Evolutionary conservation across 37 sponge, comb jelly and placozoan genomes (phyloP).

Genomic region (Halisarca cf. caerulea): DNA sequence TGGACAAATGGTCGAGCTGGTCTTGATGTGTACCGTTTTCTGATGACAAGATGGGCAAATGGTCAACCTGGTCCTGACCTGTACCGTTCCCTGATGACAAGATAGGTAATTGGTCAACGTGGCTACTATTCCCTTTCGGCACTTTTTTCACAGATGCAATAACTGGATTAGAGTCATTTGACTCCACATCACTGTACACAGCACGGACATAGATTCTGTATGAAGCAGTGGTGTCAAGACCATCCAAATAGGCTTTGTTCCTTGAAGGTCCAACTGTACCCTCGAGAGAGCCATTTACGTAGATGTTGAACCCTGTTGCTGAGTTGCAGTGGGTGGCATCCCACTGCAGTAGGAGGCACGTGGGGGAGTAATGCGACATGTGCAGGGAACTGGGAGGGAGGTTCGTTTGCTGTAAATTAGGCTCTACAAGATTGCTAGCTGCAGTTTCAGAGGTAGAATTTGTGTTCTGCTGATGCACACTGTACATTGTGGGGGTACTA

Average conservation of each 20-base stretch:
- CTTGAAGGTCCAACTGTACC: slow-evolving; percentile 67
- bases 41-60: too few species aligned
- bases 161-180: slow-evolving; percentile 51
- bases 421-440: neutral
- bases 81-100: too few species aligned
- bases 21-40: too few species aligned
- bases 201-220: slow-evolving; percentile 67
- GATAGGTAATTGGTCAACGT: too few species aligned
- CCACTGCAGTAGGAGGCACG: slow-evolving; percentile 65
- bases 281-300: slow-evolving; percentile 56
- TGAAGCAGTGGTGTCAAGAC: slow-evolving; percentile 45
- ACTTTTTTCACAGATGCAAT: slow-evolving; percentile 33
- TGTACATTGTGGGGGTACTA: too few species aligned
- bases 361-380: slow-evolving; percentile 56
- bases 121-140: too few species aligned
- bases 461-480: too few species aligned
- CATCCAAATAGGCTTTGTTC: slow-evolving; percentile 72
- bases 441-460: too few species aligned
- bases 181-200: slow-evolving; percentile 47
- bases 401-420: neutral
- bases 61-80: too few species aligned
- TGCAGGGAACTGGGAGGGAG: slow-evolving; percentile 37
- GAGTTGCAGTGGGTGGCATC: neutral
- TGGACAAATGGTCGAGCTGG: too few species aligned
- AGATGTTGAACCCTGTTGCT: slow-evolving; percentile 46